These are phyloP conservation scores for Phocoena phocoena DNA, from an alignment of 2,113 vertebrate species.

Conservation along the genomic window DNA sequence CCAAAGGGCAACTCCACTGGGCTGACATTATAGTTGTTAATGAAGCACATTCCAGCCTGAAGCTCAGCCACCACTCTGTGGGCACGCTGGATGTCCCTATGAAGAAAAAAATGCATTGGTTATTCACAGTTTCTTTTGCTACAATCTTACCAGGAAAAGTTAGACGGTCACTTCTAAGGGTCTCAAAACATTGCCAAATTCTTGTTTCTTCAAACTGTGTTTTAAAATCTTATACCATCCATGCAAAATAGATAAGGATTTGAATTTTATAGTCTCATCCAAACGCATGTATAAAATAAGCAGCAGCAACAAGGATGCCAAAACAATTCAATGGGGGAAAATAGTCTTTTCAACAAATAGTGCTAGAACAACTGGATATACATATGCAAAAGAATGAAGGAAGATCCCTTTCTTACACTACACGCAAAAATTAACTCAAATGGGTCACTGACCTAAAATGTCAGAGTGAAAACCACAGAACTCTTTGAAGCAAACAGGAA, in stretches of 20 bases:
- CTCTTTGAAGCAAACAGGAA: not conserved
- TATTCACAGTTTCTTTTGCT: not conserved
- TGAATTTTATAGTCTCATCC: not conserved
- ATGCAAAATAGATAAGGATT: not conserved
- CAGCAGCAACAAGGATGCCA: not conserved
- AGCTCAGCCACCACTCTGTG: conserved; percentile 92
- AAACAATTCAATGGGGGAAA: not conserved
- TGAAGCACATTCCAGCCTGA: conserved; percentile 94
- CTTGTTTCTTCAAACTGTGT: not conserved
- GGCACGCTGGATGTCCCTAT: conserved; percentile 94
- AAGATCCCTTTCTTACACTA: not conserved
- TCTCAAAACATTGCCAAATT: not conserved
- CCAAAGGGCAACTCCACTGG: conserved; percentile 95
- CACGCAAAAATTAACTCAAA: not conserved
- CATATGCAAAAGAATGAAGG: not conserved
- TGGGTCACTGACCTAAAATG: not conserved
- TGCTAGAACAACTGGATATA: not conserved
- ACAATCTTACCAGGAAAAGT: not conserved
- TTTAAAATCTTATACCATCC: not conserved
- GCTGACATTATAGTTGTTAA: conserved; percentile 96
- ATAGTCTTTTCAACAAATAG: not conserved
- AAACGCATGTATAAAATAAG: not conserved
- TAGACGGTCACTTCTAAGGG: not conserved
- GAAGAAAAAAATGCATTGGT: not conserved
- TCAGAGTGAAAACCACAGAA: not conserved